Percentiles rank a stretch among this genome's conserved stretches.
These are phyloP conservation scores for Campoletis raptor DNA, from an alignment of 2,888 invertebrate genomes.

Conservation along the genomic window DNA sequence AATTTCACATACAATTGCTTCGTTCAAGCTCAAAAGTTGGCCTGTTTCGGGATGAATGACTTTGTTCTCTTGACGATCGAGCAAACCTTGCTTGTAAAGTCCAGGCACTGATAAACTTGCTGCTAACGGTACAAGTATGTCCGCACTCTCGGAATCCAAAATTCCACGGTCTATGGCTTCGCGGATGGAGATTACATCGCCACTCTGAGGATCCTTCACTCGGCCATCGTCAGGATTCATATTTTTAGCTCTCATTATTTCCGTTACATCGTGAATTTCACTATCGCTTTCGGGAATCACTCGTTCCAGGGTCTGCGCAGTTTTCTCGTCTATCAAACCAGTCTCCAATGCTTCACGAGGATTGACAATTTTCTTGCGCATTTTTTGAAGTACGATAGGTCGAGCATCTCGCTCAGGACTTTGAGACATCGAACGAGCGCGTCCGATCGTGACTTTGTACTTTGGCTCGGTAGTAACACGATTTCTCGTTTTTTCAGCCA, in stretches of 20 bases:
- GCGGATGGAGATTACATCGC: conserved; percentile 92
- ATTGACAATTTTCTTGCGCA: conserved; percentile 91
- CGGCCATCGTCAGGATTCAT: conserved; percentile 91
- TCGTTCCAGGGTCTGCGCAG: conserved; percentile 90
- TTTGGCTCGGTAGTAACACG: conserved; percentile 88
- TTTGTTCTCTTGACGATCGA: conserved; percentile 90
- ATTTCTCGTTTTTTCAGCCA: conserved; percentile 83
- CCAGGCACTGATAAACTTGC: conserved; percentile 93
- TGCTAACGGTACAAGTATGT: conserved; percentile 92
- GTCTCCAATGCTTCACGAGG: conserved; percentile 92
- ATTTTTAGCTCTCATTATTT: conserved; percentile 90
- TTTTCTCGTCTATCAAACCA: conserved; percentile 92
- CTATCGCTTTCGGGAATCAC: conserved; percentile 88
- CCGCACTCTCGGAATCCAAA: conserved; percentile 91
- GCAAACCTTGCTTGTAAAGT: conserved; percentile 93
- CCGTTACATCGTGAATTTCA: conserved; percentile 89
- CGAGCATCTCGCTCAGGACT: conserved; percentile 89
- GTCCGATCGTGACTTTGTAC: conserved; percentile 88
- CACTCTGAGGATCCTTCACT: conserved; percentile 93
- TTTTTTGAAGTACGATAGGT: conserved; percentile 91
- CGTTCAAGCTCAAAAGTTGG: conserved; percentile 90
- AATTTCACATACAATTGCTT: conserved; percentile 95
- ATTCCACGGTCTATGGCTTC: conserved; percentile 94
- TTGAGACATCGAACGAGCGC: conserved; percentile 86
- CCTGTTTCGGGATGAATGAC: conserved; percentile 96